Conservation (phyloP, 2,113 vertebrate genomes). For the Athene noctua region DNA sequence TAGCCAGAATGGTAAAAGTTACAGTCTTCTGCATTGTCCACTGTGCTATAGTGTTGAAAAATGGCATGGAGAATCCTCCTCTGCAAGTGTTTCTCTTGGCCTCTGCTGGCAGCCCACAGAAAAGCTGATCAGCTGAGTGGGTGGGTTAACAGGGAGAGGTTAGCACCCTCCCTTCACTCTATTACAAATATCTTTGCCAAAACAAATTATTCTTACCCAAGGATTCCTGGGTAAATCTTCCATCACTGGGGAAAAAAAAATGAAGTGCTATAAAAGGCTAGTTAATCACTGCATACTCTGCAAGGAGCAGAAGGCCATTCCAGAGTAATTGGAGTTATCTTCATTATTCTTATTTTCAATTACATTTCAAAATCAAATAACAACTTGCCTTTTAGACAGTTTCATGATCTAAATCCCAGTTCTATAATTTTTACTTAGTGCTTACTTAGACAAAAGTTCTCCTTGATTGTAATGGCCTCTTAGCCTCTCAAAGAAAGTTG, state of each 20-base stretch:
- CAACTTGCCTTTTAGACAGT: slow-evolving; percentile 35
- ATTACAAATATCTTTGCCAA: not conserved
- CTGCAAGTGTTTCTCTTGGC: not conserved
- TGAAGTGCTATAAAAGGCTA: slow-evolving; percentile 13
- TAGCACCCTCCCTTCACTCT: not conserved
- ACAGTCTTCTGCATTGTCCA: not conserved
- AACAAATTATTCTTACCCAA: slow-evolving; percentile 22
- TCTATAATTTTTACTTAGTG: slow-evolving; percentile 22
- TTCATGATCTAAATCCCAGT: slow-evolving; percentile 36
- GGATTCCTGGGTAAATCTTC: slow-evolving; percentile 29
- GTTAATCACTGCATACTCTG: slow-evolving; percentile 34
- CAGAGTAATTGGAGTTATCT: slow-evolving; percentile 49
- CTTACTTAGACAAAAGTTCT: slow-evolving; percentile 29
- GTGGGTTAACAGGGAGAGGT: not conserved
- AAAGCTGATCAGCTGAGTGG: not conserved
- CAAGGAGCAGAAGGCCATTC: slow-evolving; percentile 44
- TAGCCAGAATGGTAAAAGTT: not conserved
- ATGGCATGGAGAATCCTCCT: not conserved
- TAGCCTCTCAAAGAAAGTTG: not conserved
- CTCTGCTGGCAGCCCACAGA: not conserved
- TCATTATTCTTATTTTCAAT: slow-evolving; percentile 65
- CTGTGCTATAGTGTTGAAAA: not conserved
- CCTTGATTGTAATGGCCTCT: not conserved
- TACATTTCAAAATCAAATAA: slow-evolving; percentile 62
- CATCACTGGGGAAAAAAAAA: not conserved